Conservation (phyloP, 2,113 vertebrate species). For the Gallinago media region DNA sequence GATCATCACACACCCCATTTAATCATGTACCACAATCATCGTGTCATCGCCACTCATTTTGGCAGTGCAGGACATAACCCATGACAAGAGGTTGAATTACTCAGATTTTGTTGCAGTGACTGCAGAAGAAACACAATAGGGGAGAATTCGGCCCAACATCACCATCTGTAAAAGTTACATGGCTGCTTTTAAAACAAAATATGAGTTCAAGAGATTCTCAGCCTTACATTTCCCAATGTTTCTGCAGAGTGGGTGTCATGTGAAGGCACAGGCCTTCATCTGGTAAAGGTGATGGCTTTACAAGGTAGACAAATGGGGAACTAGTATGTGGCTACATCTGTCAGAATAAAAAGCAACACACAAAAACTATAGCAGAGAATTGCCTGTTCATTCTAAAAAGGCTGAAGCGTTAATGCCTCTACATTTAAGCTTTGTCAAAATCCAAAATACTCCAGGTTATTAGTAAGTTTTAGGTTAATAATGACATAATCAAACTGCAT, state of each 20-base stretch:
- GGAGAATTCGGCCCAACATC: background rate
- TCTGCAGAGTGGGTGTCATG: background rate
- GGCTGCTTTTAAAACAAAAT: background rate
- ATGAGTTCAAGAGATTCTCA: background rate
- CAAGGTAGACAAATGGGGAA: background rate
- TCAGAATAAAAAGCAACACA: background rate
- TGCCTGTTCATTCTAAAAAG: background rate
- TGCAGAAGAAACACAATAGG: conserved; percentile 4
- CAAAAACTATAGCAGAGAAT: background rate
- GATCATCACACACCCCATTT: background rate
- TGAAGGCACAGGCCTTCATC: background rate
- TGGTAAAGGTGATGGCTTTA: background rate
- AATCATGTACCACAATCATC: background rate
- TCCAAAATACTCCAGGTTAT: background rate
- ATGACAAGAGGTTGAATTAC: background rate
- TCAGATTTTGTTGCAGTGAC: background rate
- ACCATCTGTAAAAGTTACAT: background rate
- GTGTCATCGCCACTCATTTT: background rate
- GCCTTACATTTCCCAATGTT: background rate
- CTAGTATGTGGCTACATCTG: background rate
- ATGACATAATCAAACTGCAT: background rate
- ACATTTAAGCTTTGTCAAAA: background rate
- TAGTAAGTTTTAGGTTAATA: background rate
- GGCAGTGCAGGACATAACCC: background rate
- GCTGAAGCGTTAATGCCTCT: background rate